phyloP scores from a whole-genome alignment of 2,797 vertebrate species.

The Phyllotis vaccarum region DNA sequence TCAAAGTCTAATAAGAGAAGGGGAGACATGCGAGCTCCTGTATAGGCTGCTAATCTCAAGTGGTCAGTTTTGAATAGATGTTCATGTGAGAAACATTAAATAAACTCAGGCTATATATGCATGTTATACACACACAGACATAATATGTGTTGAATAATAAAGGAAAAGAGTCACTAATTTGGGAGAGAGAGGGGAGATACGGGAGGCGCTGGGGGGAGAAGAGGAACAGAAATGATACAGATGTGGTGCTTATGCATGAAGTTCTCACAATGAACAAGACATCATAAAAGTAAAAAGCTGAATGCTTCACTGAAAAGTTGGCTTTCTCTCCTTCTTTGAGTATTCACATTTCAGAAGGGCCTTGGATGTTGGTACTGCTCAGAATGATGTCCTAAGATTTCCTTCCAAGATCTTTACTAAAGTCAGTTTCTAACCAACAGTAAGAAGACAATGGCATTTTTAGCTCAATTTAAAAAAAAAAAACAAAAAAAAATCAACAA shows the following conservation, averaged over 20 bases:
- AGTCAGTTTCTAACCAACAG: not conserved
- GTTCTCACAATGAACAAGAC: not conserved
- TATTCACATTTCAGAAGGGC: not conserved
- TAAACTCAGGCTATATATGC: not conserved
- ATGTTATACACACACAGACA: too few relatives aligned
- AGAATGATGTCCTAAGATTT: constrained; percentile 18
- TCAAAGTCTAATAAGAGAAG: not conserved
- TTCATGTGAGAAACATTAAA: not conserved
- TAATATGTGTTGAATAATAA: not conserved
- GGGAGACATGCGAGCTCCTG: not conserved
- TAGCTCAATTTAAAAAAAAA: not conserved
- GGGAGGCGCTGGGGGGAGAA: not conserved
- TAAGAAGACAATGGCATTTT: not conserved
- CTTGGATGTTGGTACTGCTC: not conserved
- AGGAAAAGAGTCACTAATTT: not conserved
- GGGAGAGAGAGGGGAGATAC: not conserved
- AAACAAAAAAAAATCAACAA: too few relatives aligned
- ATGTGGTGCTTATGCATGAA: not conserved
- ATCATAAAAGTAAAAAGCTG: not conserved
- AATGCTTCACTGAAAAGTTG: not conserved
- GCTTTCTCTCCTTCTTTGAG: not conserved
- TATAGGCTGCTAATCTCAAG: not conserved
- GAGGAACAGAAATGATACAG: not conserved
- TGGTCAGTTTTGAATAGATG: not conserved
- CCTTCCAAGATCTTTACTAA: not conserved